Base-by-base conservation (phyloP, 2,888 invertebrate species). In the Sarcophaga subvicina region DNA sequence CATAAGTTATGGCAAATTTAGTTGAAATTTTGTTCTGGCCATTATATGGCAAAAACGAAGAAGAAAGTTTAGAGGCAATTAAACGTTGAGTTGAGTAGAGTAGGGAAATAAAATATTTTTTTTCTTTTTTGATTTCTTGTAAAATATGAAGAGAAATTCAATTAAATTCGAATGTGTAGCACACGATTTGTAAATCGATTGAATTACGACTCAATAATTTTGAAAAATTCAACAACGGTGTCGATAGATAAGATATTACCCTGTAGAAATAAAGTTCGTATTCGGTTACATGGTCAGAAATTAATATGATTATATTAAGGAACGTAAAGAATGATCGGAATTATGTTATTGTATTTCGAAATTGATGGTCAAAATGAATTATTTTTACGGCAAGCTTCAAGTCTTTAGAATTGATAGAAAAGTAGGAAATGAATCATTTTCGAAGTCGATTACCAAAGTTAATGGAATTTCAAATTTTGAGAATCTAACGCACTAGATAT, bases 1-100 rank as follows among this genome's bases (percentile, higher is more conserved):
- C 54, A 69, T 63, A 60, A 86, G 77, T 86, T 83, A 86, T 86
- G 80, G 83, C 69, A 70, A 80, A 86, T 86, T 83, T 80, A 80
- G 72, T 76, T 69, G 54, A 76, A 62, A 22, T 79, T 82, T 67
- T 64, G 20, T 47, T 79, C 66, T 79, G 86, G 62, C 60, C 5
- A 22, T 22, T 47, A 49, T 47, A 63, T 67, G 62, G 17, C 37
- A 14, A 49, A 54, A 47, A n/a, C 49, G 49, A 17, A 22, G 80
- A 83, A 86, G 80, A 83, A 86, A 86, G 83, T 83, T 86, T 86
- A 83, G 80, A 80, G 83, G 83, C 83, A 86, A 83, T 83, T 86
- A 83, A 63, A 83, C 59, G 14, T 80, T 6, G 72, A 76, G 71
- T 80, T 73, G 76, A 69, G n/a, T 47, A 54, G 63, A 54, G 59